Percentiles rank a stretch among this genome's conserved stretches.
These are phyloP conservation scores for Trachythela sp. DNA, from an alignment of 64 coral and sea anemone species.

Conservation along the genomic window DNA sequence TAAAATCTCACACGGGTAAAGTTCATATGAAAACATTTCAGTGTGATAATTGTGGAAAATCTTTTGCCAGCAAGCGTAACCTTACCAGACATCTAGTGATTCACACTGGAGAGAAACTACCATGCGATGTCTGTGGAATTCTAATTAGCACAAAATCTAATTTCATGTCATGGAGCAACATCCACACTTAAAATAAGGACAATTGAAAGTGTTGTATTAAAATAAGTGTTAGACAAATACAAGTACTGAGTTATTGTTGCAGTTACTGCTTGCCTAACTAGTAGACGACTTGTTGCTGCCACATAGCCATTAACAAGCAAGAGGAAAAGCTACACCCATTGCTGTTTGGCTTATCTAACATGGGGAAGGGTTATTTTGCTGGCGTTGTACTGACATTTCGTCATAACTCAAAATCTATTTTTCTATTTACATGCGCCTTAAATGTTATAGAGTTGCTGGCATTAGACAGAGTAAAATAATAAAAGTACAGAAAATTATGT, in stretches of 20 bases:
- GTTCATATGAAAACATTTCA: conserved; percentile 28
- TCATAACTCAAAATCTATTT: too few species aligned
- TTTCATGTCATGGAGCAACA: not conserved
- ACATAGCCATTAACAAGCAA: too few species aligned
- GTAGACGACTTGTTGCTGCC: too few species aligned
- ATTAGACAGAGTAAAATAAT: too few species aligned
- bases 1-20: conserved; percentile 44
- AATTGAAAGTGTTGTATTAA: not conserved
- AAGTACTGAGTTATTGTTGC: not conserved
- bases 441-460: too few species aligned
- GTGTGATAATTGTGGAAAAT: conserved; percentile 29
- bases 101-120: not conserved
- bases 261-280: not conserved
- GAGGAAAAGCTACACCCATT: too few species aligned
- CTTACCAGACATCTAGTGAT: conserved; percentile 16
- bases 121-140: not conserved
- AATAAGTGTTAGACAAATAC: too few species aligned
- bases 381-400: too few species aligned
- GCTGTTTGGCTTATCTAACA: too few species aligned
- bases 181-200: not conserved
- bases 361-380: too few species aligned
- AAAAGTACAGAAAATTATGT: too few species aligned
- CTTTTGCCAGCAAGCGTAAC: conserved; percentile 40
- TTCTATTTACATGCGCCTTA: too few species aligned
- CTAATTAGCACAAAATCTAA: not conserved